Evolutionary conservation across 2,888 invertebrate species (phyloP).

Genomic region (Philaethria dido): DNA sequence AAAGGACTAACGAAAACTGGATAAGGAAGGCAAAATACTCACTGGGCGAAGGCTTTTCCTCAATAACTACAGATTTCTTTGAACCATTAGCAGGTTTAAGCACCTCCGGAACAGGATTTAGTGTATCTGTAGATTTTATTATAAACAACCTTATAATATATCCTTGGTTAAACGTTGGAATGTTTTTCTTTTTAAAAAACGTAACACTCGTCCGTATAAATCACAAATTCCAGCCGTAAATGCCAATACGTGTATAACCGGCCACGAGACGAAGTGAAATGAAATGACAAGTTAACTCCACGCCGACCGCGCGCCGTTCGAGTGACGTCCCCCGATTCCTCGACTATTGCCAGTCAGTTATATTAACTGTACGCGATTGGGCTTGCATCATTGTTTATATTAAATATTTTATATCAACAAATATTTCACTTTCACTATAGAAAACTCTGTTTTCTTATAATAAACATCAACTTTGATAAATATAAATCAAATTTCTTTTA

Average conservation of each 20-base stretch:
- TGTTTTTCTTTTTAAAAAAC: slow-evolving; percentile 32
- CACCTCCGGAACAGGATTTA: slow-evolving; percentile 77
- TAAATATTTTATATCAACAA: not conserved
- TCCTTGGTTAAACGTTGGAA: slow-evolving; percentile 43
- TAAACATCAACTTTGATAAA: not conserved
- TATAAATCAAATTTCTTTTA: too few relatives aligned
- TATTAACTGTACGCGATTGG: slow-evolving; percentile 71
- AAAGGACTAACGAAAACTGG: slow-evolving; percentile 56
- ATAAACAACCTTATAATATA: slow-evolving; percentile 67
- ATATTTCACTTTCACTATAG: not conserved
- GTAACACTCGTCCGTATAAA: slow-evolving; percentile 44
- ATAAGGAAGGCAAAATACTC: slow-evolving; percentile 68
- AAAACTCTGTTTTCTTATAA: not conserved
- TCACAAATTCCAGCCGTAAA: slow-evolving; percentile 41
- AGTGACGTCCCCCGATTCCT: slow-evolving; percentile 55
- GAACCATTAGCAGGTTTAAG: slow-evolving; percentile 70
- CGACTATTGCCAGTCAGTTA: slow-evolving; percentile 63
- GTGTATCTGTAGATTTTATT: slow-evolving; percentile 78
- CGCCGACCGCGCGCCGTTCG: slow-evolving; percentile 45
- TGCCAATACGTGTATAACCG: slow-evolving; percentile 40
- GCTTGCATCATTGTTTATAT: slow-evolving; percentile 48
- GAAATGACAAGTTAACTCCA: slow-evolving; percentile 50
- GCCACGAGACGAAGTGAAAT: slow-evolving; percentile 62
- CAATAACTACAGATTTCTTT: slow-evolving; percentile 70
- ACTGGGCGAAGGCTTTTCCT: slow-evolving; percentile 76